Percentiles rank a stretch among this genome's conserved stretches.
Conservation (phyloP, 2,113 vertebrate genomes). For the Hippolais icterina region DNA sequence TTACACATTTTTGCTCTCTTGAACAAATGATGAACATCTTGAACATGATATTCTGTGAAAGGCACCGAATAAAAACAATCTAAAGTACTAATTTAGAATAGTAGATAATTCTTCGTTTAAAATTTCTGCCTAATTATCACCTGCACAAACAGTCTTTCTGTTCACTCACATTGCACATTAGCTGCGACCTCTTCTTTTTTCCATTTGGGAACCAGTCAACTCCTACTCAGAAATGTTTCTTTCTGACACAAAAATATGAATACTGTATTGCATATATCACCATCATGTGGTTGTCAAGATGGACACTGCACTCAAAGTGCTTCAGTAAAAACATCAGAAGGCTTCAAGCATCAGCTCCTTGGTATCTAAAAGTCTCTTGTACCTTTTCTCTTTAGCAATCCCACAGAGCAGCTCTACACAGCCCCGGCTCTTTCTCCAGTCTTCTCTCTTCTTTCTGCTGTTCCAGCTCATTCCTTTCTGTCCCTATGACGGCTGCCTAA, state of each 20-base stretch:
- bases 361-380: too few species aligned
- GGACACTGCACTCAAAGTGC: too few species aligned
- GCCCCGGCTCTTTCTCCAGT: too few species aligned
- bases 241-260: not conserved
- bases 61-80: not conserved
- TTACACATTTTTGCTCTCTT: not conserved
- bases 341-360: too few species aligned
- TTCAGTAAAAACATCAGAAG: too few species aligned
- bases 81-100: not conserved
- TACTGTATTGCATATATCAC: not conserved
- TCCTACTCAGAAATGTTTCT: not conserved
- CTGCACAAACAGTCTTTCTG: not conserved
- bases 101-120: not conserved
- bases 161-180: not conserved
- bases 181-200: not conserved
- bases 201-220: not conserved
- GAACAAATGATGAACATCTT: not conserved
- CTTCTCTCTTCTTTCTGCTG: too few species aligned
- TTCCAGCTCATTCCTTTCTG: too few species aligned
- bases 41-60: not conserved
- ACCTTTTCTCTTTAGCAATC: too few species aligned
- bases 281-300: too few species aligned
- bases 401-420: too few species aligned
- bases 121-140: not conserved
- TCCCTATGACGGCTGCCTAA: too few species aligned